Conservation (phyloP, 2,113 vertebrate species). For the Dicentrarchus labrax region DNA sequence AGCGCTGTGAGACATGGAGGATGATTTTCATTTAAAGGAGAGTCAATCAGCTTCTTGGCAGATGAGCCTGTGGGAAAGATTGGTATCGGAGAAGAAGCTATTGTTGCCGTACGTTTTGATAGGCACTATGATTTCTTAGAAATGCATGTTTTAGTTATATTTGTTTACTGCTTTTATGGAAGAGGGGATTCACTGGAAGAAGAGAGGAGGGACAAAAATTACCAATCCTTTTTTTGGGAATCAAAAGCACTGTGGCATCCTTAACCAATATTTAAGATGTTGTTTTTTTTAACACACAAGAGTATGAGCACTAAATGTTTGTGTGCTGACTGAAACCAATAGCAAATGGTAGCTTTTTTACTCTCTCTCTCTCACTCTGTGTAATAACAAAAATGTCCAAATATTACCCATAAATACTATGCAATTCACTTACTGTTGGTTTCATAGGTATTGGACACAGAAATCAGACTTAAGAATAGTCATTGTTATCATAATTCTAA, state of each 20-base stretch:
- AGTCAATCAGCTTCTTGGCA: slow-evolving; percentile 64
- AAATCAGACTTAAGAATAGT: too few relatives aligned
- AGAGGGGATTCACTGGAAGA: background rate
- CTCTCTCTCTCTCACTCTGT: too few relatives aligned
- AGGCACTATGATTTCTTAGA: slow-evolving; percentile 2
- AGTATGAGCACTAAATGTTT: background rate
- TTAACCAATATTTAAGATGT: background rate
- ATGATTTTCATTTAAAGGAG: slow-evolving; percentile 66
- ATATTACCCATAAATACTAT: too few relatives aligned
- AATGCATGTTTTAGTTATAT: background rate
- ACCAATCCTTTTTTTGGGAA: background rate
- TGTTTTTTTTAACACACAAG: background rate
- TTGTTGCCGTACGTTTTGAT: slow-evolving; percentile 9
- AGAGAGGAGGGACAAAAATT: background rate
- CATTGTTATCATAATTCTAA: too few relatives aligned
- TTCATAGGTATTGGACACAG: too few relatives aligned
- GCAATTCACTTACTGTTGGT: too few relatives aligned
- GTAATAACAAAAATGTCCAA: too few relatives aligned
- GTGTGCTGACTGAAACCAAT: background rate
- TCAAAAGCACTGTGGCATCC: too few relatives aligned
- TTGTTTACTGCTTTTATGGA: background rate
- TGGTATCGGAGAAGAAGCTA: slow-evolving; percentile 51
- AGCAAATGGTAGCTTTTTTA: too few relatives aligned
- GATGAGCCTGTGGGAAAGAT: slow-evolving; percentile 54
- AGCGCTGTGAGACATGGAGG: slow-evolving; percentile 38